These are phyloP conservation scores for Calameuta pallipes DNA, from an alignment of 2,888 invertebrate species.

Conservation along the genomic window DNA sequence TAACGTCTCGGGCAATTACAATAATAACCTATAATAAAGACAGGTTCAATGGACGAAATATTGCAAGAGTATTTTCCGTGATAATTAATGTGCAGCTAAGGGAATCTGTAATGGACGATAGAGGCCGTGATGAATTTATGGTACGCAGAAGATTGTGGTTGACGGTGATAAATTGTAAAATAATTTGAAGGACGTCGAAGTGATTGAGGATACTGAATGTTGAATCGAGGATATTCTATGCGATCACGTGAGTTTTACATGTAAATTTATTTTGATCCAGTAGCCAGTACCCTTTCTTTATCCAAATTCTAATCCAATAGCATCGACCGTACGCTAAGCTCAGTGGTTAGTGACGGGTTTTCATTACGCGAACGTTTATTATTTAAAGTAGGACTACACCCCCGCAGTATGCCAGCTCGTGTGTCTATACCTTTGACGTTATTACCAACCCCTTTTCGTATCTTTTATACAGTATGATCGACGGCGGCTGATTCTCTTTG, in stretches of 20 bases:
- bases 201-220: not conserved
- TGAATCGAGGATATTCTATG: not conserved
- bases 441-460: slow-evolving; percentile 24
- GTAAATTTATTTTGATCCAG: slow-evolving; percentile 46
- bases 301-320: slow-evolving; percentile 49
- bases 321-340: slow-evolving; percentile 9
- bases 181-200: not conserved
- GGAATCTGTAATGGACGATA: not conserved
- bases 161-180: not conserved
- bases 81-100: not conserved
- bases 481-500: slow-evolving; percentile 43
- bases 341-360: slow-evolving; percentile 11
- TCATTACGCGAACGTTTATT: slow-evolving; percentile 28
- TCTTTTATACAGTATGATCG: slow-evolving; percentile 22
- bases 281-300: slow-evolving; percentile 31
- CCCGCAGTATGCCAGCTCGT: slow-evolving; percentile 27
- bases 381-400: slow-evolving; percentile 27
- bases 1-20: not conserved
- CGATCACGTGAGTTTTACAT: slow-evolving; percentile 18
- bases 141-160: too few species aligned
- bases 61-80: not conserved
- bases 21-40: not conserved
- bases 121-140: not conserved
- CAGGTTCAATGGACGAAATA: not conserved
- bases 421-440: slow-evolving; percentile 19